A percentile compares a stretch with the other conserved stretches of the same genome.
Evolutionary conservation across 1,140 invertebrate genomes (phyloP).

Genomic region (Sitophilus oryzae): DNA sequence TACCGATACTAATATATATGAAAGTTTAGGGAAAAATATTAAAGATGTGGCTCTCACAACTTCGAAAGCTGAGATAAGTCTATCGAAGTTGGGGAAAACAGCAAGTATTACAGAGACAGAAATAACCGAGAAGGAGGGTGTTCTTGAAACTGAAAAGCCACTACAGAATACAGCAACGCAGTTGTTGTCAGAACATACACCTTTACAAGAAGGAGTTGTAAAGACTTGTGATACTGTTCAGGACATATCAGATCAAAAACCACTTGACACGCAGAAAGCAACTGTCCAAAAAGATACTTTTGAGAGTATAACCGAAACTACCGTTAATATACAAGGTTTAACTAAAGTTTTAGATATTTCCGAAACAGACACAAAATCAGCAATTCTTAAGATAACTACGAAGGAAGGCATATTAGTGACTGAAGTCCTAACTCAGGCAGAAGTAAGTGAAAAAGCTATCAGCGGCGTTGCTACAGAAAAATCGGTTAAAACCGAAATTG

Average conservation of each 20-base stretch:
- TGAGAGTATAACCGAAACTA: slow-evolving; percentile 46
- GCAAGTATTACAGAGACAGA: slow-evolving; percentile 21
- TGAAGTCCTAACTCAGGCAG: slow-evolving; percentile 47
- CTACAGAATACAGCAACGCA: slow-evolving; percentile 17
- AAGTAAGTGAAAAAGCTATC: slow-evolving; percentile 45
- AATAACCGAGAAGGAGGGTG: slow-evolving; percentile 17
- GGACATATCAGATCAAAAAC: slow-evolving; percentile 26
- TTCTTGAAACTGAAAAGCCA: slow-evolving; percentile 13
- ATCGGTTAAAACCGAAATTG: slow-evolving; percentile 40
- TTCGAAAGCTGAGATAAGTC: slow-evolving; percentile 17
- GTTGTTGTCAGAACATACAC: slow-evolving; percentile 35
- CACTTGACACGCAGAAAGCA: slow-evolving; percentile 18
- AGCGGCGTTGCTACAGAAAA: slow-evolving; percentile 44
- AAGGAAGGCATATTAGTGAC: slow-evolving; percentile 47
- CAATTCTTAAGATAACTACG: slow-evolving; percentile 44
- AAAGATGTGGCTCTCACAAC: not conserved
- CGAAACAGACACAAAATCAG: slow-evolving; percentile 38
- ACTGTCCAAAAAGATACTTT: slow-evolving; percentile 17
- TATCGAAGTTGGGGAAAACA: slow-evolving; percentile 27
- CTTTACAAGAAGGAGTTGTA: slow-evolving; percentile 32
- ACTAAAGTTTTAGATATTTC: slow-evolving; percentile 31
- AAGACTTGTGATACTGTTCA: slow-evolving; percentile 16
- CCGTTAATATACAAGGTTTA: slow-evolving; percentile 45
- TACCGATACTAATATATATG: slow-evolving; percentile 29
- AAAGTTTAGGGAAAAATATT: slow-evolving; percentile 6